Conservation (phyloP, 2,113 vertebrate species). For the Vanacampus margaritifer region DNA sequence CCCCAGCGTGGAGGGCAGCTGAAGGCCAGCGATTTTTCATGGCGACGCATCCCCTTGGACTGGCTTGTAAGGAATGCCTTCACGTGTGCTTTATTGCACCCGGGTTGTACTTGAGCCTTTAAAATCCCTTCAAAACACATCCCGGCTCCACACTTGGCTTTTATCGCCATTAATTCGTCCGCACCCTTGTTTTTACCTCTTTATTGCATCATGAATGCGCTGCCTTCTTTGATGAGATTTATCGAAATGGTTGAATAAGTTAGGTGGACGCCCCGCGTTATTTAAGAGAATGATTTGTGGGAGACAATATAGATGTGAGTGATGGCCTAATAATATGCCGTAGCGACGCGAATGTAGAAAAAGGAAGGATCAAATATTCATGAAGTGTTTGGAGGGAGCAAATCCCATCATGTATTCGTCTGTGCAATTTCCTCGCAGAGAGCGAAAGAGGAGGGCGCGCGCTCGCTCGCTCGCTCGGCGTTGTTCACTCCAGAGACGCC, state of each 20-base stretch:
- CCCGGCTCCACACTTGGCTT: neutral
- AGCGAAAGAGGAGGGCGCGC: slow-evolving; percentile 35
- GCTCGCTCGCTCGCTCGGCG: too few species aligned
- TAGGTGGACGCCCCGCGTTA: slow-evolving; percentile 4
- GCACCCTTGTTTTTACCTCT: slow-evolving; percentile 11
- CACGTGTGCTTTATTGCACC: slow-evolving; percentile 15
- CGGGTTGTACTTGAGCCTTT: neutral
- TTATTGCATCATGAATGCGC: slow-evolving; percentile 24
- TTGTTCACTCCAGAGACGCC: slow-evolving; percentile 48
- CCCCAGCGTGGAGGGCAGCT: slow-evolving; percentile 28
- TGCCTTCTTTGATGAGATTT: slow-evolving; percentile 11
- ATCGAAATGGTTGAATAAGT: slow-evolving; percentile 8
- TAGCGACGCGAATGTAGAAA: slow-evolving; percentile 17
- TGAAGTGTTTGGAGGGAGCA: slow-evolving; percentile 41
- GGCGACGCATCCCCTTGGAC: slow-evolving; percentile 34
- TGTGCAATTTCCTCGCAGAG: slow-evolving; percentile 49
- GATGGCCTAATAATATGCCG: slow-evolving; percentile 29
- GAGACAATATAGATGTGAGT: slow-evolving; percentile 16
- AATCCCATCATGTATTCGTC: slow-evolving; percentile 50
- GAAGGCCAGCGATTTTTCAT: slow-evolving; percentile 40
- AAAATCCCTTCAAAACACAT: slow-evolving; percentile 1
- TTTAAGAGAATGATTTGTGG: slow-evolving; percentile 10
- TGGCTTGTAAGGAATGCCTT: slow-evolving; percentile 10
- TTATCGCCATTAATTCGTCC: slow-evolving; percentile 8
- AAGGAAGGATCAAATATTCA: slow-evolving; percentile 57